A percentile compares a stretch with the other conserved stretches of the same genome.
These are phyloP conservation scores for Gadopsis marmoratus DNA, from an alignment of 2,797 vertebrate species.

Conservation along the genomic window DNA sequence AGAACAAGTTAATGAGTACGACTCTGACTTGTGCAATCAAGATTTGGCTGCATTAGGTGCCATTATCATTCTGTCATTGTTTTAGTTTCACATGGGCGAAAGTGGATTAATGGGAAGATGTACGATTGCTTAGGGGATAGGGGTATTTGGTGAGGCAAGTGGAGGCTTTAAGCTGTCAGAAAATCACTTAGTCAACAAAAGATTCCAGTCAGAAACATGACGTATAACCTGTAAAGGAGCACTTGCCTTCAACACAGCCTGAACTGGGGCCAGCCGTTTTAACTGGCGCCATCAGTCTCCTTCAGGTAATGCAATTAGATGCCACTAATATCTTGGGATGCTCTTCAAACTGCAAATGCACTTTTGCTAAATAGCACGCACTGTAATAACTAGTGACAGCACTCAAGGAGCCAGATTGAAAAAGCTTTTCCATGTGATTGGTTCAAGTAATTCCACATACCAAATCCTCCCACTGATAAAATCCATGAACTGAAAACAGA, in stretches of 20 bases:
- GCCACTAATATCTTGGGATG: constrained; percentile 89
- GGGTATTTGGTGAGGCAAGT: constrained; percentile 64
- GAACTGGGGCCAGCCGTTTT: constrained; percentile 84
- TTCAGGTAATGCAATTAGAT: constrained; percentile 91
- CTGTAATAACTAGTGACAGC: constrained; percentile 88
- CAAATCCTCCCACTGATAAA: constrained; percentile 68
- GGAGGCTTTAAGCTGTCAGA: constrained; percentile 83
- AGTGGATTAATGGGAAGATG: constrained; percentile 77
- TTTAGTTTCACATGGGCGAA: constrained; percentile 70
- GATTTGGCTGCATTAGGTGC: constrained; percentile 69
- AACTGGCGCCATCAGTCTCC: constrained; percentile 90
- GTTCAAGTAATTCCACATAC: constrained; percentile 76
- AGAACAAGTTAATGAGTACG: constrained; percentile 61
- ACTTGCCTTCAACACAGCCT: constrained; percentile 87
- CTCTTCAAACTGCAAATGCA: constrained; percentile 89
- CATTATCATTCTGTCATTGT: constrained; percentile 72
- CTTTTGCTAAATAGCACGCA: constrained; percentile 86
- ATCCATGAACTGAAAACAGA: constrained; percentile 78
- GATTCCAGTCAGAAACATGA: constrained; percentile 86
- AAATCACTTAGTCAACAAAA: constrained; percentile 89
- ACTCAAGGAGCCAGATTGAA: constrained; percentile 78
- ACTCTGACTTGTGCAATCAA: constrained; percentile 65
- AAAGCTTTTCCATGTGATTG: constrained; percentile 80
- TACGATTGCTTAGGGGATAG: constrained; percentile 68
- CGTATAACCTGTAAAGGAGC: constrained; percentile 87